These are phyloP conservation scores for Scaptomyza polygonia DNA, from an alignment of 2,888 invertebrate genomes.

Conservation along the genomic window DNA sequence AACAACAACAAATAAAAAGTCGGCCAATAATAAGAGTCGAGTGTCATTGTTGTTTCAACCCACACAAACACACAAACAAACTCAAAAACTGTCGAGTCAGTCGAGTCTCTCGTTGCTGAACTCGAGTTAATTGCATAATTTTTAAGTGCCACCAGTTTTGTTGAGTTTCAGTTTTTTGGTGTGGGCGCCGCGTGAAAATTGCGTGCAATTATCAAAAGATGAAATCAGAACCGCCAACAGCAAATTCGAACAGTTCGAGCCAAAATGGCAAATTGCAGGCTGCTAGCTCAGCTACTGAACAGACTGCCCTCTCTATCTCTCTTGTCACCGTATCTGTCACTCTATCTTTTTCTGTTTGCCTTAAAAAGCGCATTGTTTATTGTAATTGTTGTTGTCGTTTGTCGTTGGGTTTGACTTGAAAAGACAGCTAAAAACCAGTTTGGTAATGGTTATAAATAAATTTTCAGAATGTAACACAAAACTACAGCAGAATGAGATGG, in stretches of 20 bases:
- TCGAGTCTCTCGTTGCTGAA: slow-evolving; percentile 40
- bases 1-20: slow-evolving; percentile 30
- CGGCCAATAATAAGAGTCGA: slow-evolving; percentile 16
- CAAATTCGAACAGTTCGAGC: neutral
- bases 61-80: slow-evolving; percentile 15
- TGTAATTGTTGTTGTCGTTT: slow-evolving; percentile 14
- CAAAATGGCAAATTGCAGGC: slow-evolving; percentile 28
- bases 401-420: slow-evolving; percentile 24
- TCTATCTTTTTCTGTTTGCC: neutral
- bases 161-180: neutral
- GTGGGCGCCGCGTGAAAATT: slow-evolving; percentile 74
- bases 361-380: slow-evolving; percentile 25
- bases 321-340: neutral
- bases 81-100: slow-evolving; percentile 5
- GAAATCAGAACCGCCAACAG: slow-evolving; percentile 68
- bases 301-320: neutral
- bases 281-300: slow-evolving; percentile 36
- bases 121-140: slow-evolving; percentile 41
- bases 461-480: slow-evolving; percentile 29
- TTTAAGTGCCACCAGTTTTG: slow-evolving; percentile 36
- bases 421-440: slow-evolving; percentile 47
- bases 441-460: slow-evolving; percentile 53
- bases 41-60: slow-evolving; percentile 22
- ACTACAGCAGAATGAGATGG: neutral
- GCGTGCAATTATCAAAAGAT: slow-evolving; percentile 74